phyloP scores from a whole-genome alignment of 1,140 invertebrate genomes.

The Nixonia krombeini region DNA sequence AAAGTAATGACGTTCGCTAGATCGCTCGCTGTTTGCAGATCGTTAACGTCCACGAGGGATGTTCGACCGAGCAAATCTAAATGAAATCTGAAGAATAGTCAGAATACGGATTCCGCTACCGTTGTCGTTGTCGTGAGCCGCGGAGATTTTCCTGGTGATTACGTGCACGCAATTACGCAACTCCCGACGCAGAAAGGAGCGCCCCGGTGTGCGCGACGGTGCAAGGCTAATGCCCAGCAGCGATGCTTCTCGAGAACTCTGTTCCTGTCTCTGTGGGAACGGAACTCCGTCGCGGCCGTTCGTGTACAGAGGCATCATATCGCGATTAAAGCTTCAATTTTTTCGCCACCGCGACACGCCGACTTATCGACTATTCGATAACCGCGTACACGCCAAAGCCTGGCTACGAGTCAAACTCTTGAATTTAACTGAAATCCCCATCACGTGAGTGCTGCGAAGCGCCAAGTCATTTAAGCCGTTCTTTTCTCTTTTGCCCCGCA shows the following conservation, averaged over 20 bases:
- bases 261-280: constrained; percentile 40
- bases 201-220: constrained; percentile 3
- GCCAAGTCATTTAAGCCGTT: constrained; percentile 26
- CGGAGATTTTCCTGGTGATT: constrained; percentile 52
- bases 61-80: constrained; percentile 40
- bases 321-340: constrained; percentile 44
- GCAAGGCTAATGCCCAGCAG: not conserved
- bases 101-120: constrained; percentile 19
- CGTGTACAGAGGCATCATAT: constrained; percentile 44
- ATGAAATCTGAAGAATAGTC: constrained; percentile 53
- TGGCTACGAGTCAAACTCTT: constrained; percentile 17
- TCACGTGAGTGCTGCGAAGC: constrained; percentile 34
- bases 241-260: constrained; percentile 14
- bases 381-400: constrained; percentile 32
- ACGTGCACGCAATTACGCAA: constrained; percentile 57
- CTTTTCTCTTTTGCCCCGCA: no score
- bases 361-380: constrained; percentile 38
- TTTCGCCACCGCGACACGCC: constrained; percentile 38
- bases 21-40: no score
- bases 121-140: constrained; percentile 21
- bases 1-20: no score
- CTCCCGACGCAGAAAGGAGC: constrained; percentile 20
- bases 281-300: constrained; percentile 34
- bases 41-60: constrained; percentile 25
- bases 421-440: constrained; percentile 44